Evolutionary conservation across 2,888 invertebrate genomes (phyloP), one percentile per base, ranked within the genome.

Genomic region (Eristalinus aeneus): DNA sequence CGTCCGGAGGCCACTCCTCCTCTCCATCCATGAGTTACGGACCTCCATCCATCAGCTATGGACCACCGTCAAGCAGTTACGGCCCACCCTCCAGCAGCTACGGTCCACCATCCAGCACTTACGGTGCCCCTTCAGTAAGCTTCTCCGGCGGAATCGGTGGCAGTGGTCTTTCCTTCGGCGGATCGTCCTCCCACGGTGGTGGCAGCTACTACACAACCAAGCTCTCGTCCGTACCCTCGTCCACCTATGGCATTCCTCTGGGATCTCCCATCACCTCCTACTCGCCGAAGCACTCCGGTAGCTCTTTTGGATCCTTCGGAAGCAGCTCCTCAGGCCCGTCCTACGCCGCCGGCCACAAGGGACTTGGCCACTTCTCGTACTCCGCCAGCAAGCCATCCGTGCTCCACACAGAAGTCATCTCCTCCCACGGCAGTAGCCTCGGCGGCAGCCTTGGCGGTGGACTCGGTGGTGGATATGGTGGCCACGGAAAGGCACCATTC

Each of bases 301-400:
- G 67, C 71, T 74, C 85, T 4, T 74, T 76, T 46, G 79, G 73
- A 12, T 63, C 20, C 10, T 23, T 71, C n/a, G 56, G 69, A 12
- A 67, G 58, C 12, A 85, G 87, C 10, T 89, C 89, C 23, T 80
- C 79, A 54, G 75, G 90, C 0, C 92, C 92, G 0, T 80, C 88
- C 6, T 92, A 92, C 86, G 92, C 92, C 0, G 64, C 89, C 46
- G 92, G 92, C 0, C 92, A 92, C 78, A 92, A 92, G 80, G 92
- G 92, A 5, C 71, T 92, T 23, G 91, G 92, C 0, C 92, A 92
- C 81, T 92, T 91, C 64, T 84, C 87, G 4, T 91, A 89, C 68
- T 89, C 89, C 1, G 87, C 91, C 71, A 92, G 90, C 84, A 92
- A 90, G 60, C 91, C 92, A 20, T 89, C 90, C 67, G 90, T 89